Conservation (phyloP, 2,797 vertebrate species). For the Enteromius paludinosus region DNA sequence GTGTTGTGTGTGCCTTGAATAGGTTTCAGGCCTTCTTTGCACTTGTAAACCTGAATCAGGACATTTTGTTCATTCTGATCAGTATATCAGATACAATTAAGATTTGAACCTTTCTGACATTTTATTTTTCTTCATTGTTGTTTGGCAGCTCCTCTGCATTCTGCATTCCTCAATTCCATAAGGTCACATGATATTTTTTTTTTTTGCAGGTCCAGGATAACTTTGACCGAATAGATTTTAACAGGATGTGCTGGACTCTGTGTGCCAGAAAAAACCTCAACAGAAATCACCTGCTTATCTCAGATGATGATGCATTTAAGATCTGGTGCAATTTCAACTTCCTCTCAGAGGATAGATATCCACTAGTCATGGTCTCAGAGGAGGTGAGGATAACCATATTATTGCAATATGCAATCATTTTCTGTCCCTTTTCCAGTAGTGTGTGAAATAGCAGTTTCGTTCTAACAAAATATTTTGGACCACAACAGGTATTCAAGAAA, state of each 20-base stretch:
- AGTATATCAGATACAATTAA: constrained; percentile 10
- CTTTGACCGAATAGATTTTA: constrained; percentile 93
- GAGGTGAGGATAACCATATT: constrained; percentile 81
- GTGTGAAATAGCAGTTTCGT: background rate
- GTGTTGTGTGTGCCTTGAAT: constrained; percentile 59
- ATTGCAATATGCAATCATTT: background rate
- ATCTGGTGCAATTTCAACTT: constrained; percentile 99
- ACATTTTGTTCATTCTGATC: constrained; percentile 33
- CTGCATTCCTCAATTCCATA: background rate
- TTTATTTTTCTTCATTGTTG: background rate
- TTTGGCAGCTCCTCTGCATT: background rate
- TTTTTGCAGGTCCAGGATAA: constrained; percentile 85
- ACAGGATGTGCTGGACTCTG: constrained; percentile 97
- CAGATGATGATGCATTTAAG: constrained; percentile 92
- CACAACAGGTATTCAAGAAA: background rate
- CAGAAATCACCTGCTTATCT: constrained; percentile 82
- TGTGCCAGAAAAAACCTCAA: constrained; percentile 92
- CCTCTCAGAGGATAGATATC: constrained; percentile 94
- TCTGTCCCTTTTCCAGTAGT: background rate
- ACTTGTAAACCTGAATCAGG: constrained; percentile 47
- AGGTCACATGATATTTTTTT: background rate
- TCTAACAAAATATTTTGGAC: background rate
- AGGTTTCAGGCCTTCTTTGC: constrained; percentile 52
- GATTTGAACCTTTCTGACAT: background rate
- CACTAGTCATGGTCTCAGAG: constrained; percentile 89